These are phyloP conservation scores for Erannis defoliaria DNA, from an alignment of 2,888 invertebrate species.

Conservation along the genomic window DNA sequence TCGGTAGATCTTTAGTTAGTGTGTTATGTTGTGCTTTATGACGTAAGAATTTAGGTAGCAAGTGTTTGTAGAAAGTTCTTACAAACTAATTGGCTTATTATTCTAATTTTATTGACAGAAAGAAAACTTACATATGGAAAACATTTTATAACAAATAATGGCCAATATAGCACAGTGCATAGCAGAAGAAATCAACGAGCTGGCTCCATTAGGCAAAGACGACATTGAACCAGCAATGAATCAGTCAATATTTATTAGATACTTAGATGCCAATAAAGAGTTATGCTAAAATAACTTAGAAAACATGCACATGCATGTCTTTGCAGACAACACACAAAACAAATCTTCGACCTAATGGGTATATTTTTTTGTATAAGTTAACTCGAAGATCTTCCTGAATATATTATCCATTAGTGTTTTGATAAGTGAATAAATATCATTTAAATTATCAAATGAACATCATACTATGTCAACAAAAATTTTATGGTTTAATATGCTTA, in stretches of 20 bases:
- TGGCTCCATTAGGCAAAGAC: constrained; percentile 42
- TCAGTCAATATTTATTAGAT: constrained; percentile 50
- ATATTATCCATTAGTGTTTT: too few relatives aligned
- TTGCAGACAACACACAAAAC: constrained; percentile 47
- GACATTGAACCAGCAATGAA: constrained; percentile 39
- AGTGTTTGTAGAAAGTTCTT: too few relatives aligned
- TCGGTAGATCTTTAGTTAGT: too few relatives aligned
- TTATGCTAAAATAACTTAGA: constrained; percentile 47
- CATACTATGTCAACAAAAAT: too few relatives aligned
- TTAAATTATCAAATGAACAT: too few relatives aligned
- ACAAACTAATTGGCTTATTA: too few relatives aligned
- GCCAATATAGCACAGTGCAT: constrained; percentile 54
- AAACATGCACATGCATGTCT: constrained; percentile 56
- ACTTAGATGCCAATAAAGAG: constrained; percentile 53
- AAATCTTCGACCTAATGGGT: constrained; percentile 52
- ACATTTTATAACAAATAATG: constrained; percentile 50
- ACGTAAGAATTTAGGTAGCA: too few relatives aligned
- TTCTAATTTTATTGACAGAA: constrained; percentile 55
- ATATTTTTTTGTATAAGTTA: too few relatives aligned
- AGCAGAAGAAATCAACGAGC: constrained; percentile 47
- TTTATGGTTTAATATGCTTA: background rate
- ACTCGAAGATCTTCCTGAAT: too few relatives aligned
- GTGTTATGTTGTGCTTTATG: too few relatives aligned
- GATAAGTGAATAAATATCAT: too few relatives aligned
- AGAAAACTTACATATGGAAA: constrained; percentile 51